Base-by-base conservation (phyloP, 2,888 invertebrate species). In the Callyntrura sp. region DNA sequence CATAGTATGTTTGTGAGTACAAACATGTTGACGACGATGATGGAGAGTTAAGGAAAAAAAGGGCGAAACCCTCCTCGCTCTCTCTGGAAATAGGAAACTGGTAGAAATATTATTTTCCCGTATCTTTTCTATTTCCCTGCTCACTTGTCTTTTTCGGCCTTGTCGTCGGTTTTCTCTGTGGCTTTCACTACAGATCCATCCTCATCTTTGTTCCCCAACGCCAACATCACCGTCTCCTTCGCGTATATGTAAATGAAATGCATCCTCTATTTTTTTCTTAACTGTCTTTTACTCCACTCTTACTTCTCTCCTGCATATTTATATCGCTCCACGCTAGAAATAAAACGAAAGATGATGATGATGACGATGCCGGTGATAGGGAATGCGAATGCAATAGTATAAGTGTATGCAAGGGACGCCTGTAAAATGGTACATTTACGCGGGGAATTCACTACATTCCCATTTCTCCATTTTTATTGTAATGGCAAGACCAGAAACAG, bases 91-190 rank as follows among this genome's bases (percentile, higher is more conserved):
- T 20, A 70, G 68, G 76, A 51, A 60, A 85, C 62, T 62, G 28
- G 78, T 78, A 68, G n/a, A 11, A 68, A 68, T 86, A 86, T 86
- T 86, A 86, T 79, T 86, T 73, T 86, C 57, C 79, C 87, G 87
- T 87, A 70, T 82, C 81, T 81, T 62, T 83, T 62, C 60, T 73
- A n/a, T n/a, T 65, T 68, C 51, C 0, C 62, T 78, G 20, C n/a
- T 78, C 85, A 79, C 82, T 88, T 88, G 88, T 88, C 88, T 88
- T 83, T 70, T 82, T 83, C 88, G 88, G 83, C 88, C 88, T 88
- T 88, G 88, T 88, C 88, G 88, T 88, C 88, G 88, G 88, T 88
- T 88, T 88, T 88, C 88, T 88, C 88, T 88, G 88, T 88, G 88
- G 88, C 88, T 88, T 88, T 82, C 73, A 82, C 81, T 73, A 73